phyloP scores from a whole-genome alignment of 35 echinoderm and acorn worm species.

The Nesometra sesokonis region DNA sequence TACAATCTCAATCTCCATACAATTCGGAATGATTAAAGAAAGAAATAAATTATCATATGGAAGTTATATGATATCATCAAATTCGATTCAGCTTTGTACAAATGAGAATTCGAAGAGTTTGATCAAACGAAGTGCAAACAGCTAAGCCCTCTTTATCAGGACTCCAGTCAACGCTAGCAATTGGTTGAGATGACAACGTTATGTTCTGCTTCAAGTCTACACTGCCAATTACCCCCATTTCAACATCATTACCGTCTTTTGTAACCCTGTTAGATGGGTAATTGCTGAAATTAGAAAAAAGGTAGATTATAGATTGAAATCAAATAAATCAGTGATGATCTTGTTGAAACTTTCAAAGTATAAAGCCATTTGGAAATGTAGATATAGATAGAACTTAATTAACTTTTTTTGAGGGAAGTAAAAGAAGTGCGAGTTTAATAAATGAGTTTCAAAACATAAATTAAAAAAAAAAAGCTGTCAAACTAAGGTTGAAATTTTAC shows the following conservation, averaged over 20 bases:
- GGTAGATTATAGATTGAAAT: too few species aligned
- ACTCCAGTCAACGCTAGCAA: conserved; percentile 91
- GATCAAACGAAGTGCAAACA: conserved; percentile 86
- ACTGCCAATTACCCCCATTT: conserved; percentile 73
- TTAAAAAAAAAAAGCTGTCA: too few species aligned
- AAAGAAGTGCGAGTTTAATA: too few species aligned
- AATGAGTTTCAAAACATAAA: too few species aligned
- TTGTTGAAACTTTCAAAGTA: neutral
- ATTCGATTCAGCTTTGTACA: conserved; percentile 69
- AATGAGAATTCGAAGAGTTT: conserved; percentile 71
- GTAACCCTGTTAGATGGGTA: conserved; percentile 66
- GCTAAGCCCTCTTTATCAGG: conserved; percentile 77
- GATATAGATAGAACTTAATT: too few species aligned
- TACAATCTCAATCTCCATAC: too few species aligned
- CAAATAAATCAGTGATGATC: neutral
- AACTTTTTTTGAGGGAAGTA: too few species aligned
- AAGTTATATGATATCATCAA: conserved; percentile 6
- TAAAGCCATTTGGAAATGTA: neutral
- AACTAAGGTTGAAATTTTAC: too few species aligned
- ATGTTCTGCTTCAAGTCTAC: conserved; percentile 67
- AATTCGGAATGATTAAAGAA: too few species aligned
- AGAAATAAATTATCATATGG: too few species aligned
- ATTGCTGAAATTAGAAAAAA: conserved; percentile 36
- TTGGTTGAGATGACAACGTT: conserved; percentile 63
- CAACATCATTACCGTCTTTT: conserved; percentile 59